Conservation (phyloP, 2,797 vertebrate genomes). For the Garrulus glandarius region DNA sequence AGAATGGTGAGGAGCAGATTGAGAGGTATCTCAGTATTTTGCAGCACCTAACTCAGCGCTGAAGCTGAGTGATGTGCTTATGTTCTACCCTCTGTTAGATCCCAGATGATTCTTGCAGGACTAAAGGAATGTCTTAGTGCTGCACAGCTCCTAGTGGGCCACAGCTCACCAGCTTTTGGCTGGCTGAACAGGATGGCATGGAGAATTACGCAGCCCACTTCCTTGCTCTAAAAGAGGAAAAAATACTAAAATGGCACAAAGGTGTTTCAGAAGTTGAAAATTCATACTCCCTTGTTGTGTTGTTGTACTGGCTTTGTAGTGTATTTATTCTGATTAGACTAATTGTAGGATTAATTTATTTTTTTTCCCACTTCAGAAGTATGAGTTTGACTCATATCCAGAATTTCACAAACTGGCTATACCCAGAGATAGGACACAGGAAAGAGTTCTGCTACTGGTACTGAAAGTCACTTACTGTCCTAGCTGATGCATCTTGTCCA, state of each 20-base stretch:
- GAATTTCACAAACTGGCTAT: background rate
- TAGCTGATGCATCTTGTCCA: background rate
- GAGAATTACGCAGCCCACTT: background rate
- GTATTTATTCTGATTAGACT: background rate
- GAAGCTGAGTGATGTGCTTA: background rate
- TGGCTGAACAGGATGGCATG: background rate
- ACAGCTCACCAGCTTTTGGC: background rate
- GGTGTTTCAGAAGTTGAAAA: background rate
- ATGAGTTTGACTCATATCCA: background rate
- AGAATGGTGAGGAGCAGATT: background rate
- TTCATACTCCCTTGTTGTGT: background rate
- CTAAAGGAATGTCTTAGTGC: background rate
- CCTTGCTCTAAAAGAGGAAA: background rate
- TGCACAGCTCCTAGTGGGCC: background rate
- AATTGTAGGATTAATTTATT: background rate
- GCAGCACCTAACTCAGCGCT: background rate
- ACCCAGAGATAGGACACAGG: background rate
- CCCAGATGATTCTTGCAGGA: background rate
- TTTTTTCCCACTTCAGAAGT: fast-evolving
- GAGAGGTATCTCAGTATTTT: background rate
- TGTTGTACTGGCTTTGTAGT: background rate
- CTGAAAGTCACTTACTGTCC: background rate
- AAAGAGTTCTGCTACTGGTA: background rate
- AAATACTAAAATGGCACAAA: background rate
- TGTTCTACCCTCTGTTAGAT: background rate